Conservation (phyloP, 2,888 invertebrate genomes). For the Oconnorella tubifera region DNA sequence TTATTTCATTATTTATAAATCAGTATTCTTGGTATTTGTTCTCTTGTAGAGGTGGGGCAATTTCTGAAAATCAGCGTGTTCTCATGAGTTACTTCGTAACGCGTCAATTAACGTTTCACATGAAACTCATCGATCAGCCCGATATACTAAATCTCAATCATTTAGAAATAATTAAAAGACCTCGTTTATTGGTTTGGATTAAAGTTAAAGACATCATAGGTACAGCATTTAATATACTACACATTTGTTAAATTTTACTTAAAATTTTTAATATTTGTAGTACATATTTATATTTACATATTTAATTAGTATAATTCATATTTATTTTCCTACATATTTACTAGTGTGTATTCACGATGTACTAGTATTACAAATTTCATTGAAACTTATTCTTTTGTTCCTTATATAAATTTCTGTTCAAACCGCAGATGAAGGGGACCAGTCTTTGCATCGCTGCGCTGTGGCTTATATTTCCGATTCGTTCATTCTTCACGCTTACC, state of each 20-base stretch:
- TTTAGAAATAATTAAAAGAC: background rate
- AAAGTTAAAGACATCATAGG: conserved; percentile 46
- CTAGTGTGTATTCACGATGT: no score
- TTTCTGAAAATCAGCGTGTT: conserved; percentile 11
- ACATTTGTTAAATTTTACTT: no score
- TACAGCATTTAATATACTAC: conserved; percentile 30
- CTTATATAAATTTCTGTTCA: no score
- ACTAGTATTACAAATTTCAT: no score
- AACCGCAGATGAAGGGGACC: conserved; percentile 42
- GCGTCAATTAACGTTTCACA: conserved; percentile 1
- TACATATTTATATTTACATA: no score
- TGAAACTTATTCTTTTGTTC: no score
- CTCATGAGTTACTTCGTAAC: conserved; percentile 11
- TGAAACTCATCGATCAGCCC: conserved; percentile 7
- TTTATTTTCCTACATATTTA: no score
- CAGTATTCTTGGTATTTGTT: background rate
- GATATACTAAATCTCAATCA: background rate
- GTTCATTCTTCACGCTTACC: conserved; percentile 45
- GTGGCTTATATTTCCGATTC: conserved; percentile 56
- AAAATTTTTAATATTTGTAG: no score
- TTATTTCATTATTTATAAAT: background rate
- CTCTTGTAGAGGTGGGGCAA: background rate
- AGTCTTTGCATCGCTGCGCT: conserved; percentile 54
- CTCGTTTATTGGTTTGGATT: conserved; percentile 48
- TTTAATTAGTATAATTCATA: no score